Evolutionary conservation across 2,113 vertebrate genomes (phyloP).

Genomic region (Triplophysa tibetana): DNA sequence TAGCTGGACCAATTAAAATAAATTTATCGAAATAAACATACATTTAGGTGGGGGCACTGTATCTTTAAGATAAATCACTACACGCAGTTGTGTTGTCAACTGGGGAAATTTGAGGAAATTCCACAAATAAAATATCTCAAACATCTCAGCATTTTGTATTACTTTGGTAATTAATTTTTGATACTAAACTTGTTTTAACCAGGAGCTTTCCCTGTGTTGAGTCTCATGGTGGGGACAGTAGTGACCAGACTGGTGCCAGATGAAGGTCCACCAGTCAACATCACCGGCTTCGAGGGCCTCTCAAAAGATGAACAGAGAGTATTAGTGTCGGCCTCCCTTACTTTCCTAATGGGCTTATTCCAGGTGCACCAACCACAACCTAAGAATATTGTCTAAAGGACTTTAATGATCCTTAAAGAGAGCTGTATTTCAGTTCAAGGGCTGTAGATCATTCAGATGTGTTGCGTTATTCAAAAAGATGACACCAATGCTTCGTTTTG

Average conservation of each 20-base stretch:
- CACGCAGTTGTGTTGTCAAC: too few species aligned
- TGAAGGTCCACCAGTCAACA: conserved; percentile 46
- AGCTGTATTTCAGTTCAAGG: background rate
- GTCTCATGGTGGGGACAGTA: conserved; percentile 86
- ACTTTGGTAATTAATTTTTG: background rate
- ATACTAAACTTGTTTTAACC: background rate
- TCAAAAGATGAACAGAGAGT: conserved; percentile 70
- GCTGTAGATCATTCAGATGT: too few species aligned
- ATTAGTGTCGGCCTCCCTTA: conserved; percentile 83
- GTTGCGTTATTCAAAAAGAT: background rate
- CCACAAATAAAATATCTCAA: too few species aligned
- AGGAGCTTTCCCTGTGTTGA: conserved; percentile 90
- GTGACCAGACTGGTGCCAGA: conserved; percentile 74
- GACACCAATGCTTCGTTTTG: background rate
- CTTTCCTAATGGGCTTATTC: conserved; percentile 86
- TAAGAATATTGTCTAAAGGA: background rate
- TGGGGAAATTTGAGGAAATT: too few species aligned
- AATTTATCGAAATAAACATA: too few species aligned
- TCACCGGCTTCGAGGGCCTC: conserved; percentile 63
- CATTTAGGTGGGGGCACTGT: too few species aligned
- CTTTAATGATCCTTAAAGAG: background rate
- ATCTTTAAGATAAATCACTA: too few species aligned
- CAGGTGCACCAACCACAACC: conserved; percentile 75
- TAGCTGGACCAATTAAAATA: background rate
- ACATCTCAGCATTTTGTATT: too few species aligned